phyloP scores from a whole-genome alignment of 2,797 vertebrate genomes.

The Sphenodon punctatus region DNA sequence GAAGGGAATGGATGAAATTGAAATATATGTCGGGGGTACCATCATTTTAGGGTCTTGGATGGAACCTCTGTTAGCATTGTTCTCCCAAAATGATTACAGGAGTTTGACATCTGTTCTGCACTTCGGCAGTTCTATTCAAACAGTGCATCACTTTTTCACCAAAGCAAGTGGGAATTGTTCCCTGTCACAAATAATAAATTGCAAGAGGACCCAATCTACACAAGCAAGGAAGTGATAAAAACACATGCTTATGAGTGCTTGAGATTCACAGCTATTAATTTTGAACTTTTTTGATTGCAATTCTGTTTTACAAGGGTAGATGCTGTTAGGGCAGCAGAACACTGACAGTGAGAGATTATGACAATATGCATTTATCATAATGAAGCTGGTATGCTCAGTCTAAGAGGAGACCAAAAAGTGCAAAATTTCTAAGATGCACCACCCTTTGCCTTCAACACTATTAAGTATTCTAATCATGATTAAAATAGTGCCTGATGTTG shows the following conservation, averaged over 20 bases:
- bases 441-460: slow-evolving; percentile 12
- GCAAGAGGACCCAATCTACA: slow-evolving; percentile 35
- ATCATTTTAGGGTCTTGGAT: background rate
- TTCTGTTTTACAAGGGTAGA: slow-evolving; percentile 59
- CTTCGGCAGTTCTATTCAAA: slow-evolving; percentile 68
- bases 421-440: background rate
- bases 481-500: background rate
- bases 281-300: slow-evolving; percentile 67
- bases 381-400: slow-evolving; percentile 50
- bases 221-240: slow-evolving; percentile 63
- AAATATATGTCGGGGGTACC: background rate
- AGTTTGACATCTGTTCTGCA: slow-evolving; percentile 18
- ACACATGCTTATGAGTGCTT: slow-evolving; percentile 50
- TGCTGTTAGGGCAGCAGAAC: slow-evolving; percentile 56
- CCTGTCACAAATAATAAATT: slow-evolving; percentile 73
- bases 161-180: slow-evolving; percentile 76
- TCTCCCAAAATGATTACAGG: slow-evolving; percentile 39
- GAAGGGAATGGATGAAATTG: background rate
- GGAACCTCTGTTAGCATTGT: background rate
- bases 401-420: slow-evolving; percentile 40
- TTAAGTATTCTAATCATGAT: background rate
- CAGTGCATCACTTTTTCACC: slow-evolving; percentile 70
- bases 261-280: slow-evolving; percentile 68
- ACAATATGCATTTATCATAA: slow-evolving; percentile 71
- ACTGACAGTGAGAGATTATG: slow-evolving; percentile 48